Evolutionary conservation across 2,797 vertebrate species (phyloP).

Genomic region (Decapterus maruadsi): DNA sequence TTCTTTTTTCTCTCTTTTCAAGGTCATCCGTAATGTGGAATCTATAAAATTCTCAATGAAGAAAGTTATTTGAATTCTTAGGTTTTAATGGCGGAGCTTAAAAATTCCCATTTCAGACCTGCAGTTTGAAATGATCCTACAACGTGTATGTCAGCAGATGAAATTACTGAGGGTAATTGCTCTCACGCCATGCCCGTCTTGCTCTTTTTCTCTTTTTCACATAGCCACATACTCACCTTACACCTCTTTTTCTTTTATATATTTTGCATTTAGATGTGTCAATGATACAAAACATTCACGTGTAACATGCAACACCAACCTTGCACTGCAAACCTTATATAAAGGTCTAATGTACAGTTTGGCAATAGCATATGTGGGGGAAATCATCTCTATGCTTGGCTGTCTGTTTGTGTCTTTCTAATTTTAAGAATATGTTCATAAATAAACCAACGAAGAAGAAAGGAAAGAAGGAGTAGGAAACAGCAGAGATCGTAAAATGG

Average conservation of each 20-base stretch:
- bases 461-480: too few species aligned
- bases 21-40: slow-evolving; percentile 87
- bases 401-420: too few species aligned
- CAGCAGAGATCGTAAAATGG: too few species aligned
- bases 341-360: too few species aligned
- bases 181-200: slow-evolving; percentile 48
- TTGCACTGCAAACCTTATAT: too few species aligned
- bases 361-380: too few species aligned
- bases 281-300: neutral
- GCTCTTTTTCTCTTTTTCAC: slow-evolving; percentile 1
- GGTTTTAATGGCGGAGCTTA: slow-evolving; percentile 86
- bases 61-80: slow-evolving; percentile 90
- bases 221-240: neutral
- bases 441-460: too few species aligned
- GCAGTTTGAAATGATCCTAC: slow-evolving; percentile 82
- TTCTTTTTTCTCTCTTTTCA: slow-evolving; percentile 68
- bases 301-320: neutral
- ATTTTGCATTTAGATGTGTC: neutral
- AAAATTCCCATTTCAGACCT: slow-evolving; percentile 83
- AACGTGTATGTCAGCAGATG: slow-evolving; percentile 81
- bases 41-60: slow-evolving; percentile 87
- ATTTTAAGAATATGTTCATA: too few species aligned
- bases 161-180: slow-evolving; percentile 79
- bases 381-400: too few species aligned
- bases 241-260: neutral